These are phyloP conservation scores for Onthophagus sagittarius DNA, from an alignment of 2,888 invertebrate species.

Conservation along the genomic window DNA sequence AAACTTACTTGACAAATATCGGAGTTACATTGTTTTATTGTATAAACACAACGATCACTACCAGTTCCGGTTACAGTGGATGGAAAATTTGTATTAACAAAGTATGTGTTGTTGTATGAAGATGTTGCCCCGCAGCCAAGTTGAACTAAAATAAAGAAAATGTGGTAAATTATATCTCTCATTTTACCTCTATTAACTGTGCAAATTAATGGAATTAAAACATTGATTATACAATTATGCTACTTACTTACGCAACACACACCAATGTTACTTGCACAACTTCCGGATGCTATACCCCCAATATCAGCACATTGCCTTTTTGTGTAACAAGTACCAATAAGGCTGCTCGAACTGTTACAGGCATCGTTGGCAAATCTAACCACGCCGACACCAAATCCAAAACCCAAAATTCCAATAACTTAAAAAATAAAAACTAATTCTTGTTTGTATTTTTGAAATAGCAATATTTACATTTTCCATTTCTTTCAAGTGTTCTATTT, in stretches of 20 bases:
- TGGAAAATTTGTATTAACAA: slow-evolving; percentile 73
- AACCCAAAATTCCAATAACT: not conserved
- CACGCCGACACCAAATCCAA: slow-evolving; percentile 47
- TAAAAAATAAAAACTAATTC: not conserved
- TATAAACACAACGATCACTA: slow-evolving; percentile 65
- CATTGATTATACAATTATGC: not conserved
- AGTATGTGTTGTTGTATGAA: slow-evolving; percentile 75
- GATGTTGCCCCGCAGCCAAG: slow-evolving; percentile 64
- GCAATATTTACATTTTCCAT: not conserved
- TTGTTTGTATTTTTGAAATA: not conserved
- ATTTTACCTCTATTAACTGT: no score
- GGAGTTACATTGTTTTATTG: slow-evolving; percentile 62
- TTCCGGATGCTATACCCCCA: slow-evolving; percentile 67
- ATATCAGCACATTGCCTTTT: slow-evolving; percentile 66
- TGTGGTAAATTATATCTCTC: not conserved
- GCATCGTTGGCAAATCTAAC: slow-evolving; percentile 69
- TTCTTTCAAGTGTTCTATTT: not conserved
- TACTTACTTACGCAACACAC: slow-evolving; percentile 77
- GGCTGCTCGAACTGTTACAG: slow-evolving; percentile 63
- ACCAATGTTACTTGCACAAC: slow-evolving; percentile 69
- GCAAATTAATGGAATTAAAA: no score
- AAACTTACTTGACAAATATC: slow-evolving; percentile 63
- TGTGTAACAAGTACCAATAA: slow-evolving; percentile 72
- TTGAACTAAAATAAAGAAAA: slow-evolving; percentile 54
- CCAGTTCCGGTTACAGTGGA: slow-evolving; percentile 63